Evolutionary conservation across 2,888 invertebrate genomes (phyloP), one percentile per base, ranked within the genome.

Genomic region (Apotomis capreana): DNA sequence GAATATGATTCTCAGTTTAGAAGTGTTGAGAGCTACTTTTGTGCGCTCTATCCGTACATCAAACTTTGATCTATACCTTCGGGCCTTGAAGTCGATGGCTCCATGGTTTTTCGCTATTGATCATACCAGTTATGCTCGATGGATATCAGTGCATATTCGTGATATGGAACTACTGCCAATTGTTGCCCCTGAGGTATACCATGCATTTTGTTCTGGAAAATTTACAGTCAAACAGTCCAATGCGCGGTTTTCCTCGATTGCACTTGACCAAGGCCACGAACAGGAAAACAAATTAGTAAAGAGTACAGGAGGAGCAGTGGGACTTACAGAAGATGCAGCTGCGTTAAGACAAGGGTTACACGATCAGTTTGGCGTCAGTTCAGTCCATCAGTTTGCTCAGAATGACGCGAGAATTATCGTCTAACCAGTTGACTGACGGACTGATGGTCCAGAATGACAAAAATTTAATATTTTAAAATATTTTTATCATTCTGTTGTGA

Each of bases 251-350:
- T 73, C 73, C 57, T 55, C 65, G 57, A 65, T 69, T 69, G 73
- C 73, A 61, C 65, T 73, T 65, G 73, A 73, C 65, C 73, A 73
- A 58, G 49, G 61, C 58, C 73, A 69, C 51, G 73, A 73, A 65
- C 61, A 73, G 62, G 65, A 73, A 65, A 73, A 73, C 65, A 65
- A 65, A 65, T 65, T 58, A 40, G 58, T 58, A 12, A 58, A 58
- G 40, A 40, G 58, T 9, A 40, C 37, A 12, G 72, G 72, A 68
- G 72, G 72, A 63, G 72, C 72, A 59, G 63, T 72, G 61, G 71
- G 71, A 57, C 71, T 71, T 57, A 71, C 71, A 61, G 62, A 71
- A 67, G 71, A 71, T 67, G 51, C 61, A 61, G 62, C 55, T 15
- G 63, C 74, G 40, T n/a, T 26, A 26, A 2, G 26, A 26, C 26